Conservation (phyloP, 2,113 vertebrate genomes). For the Thamnophis sirtalis region DNA sequence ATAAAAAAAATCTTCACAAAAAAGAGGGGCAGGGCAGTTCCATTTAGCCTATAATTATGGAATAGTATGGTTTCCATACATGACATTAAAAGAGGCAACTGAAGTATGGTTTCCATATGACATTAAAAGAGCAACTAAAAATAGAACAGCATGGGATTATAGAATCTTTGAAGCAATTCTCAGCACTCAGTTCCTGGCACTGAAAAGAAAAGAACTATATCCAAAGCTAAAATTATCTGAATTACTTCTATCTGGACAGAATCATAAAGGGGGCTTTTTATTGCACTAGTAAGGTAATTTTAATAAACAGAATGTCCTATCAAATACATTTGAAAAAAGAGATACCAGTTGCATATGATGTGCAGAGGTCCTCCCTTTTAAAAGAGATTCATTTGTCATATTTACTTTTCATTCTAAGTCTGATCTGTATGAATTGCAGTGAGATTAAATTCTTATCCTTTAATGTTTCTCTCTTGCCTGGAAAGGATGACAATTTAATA, state of each 20-base stretch:
- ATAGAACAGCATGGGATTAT: not conserved
- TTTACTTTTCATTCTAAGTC: not conserved
- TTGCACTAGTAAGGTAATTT: not conserved
- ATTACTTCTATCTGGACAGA: not conserved
- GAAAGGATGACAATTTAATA: not conserved
- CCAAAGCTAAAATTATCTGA: not conserved
- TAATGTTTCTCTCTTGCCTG: not conserved
- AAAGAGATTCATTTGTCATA: not conserved
- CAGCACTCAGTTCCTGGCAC: not conserved
- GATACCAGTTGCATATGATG: not conserved
- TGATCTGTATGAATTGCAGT: not conserved
- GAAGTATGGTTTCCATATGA: not conserved
- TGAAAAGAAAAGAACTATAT: not conserved
- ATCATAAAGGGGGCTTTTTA: not conserved
- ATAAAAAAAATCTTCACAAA: not conserved
- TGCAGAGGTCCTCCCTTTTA: not conserved
- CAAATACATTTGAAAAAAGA: not conserved
- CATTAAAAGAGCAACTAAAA: not conserved
- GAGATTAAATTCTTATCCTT: not conserved
- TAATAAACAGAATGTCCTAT: not conserved
- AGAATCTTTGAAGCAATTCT: not conserved
- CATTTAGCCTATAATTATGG: not conserved
- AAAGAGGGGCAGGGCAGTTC: not conserved
- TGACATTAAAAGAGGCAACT: not conserved
- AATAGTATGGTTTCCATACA: not conserved